Base-by-base conservation (phyloP, 2,888 invertebrate genomes). In the Epistrophe grossulariae region DNA sequence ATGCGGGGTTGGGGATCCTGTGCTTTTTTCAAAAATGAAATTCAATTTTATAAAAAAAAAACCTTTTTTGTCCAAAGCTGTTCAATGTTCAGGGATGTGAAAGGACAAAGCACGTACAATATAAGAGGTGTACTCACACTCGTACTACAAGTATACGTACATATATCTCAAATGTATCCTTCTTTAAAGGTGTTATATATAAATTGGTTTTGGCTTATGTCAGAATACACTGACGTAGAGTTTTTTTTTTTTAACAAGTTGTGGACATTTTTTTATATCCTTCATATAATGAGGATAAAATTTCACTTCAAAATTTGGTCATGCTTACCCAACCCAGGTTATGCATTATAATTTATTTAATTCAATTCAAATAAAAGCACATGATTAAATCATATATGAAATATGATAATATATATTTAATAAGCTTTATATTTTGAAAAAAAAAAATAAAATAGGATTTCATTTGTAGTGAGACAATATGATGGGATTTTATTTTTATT, bases 181-280 rank as follows among this genome's bases (percentile, higher is more conserved):
- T 31, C 1, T 35, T 10, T 9, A 31, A n/a, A 57, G 57, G 57
- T n/a, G 57, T 31, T 55, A 31, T 57, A 31, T n/a, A 57, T n/a
- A 57, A 57, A 57, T 57, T 57, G 31, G 31, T n/a, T 57, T 15
- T 57, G 57, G 57, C 10, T 57, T 57, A 31, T 57, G 57, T 57
- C 57, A 15, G 31, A 28, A 28, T 31, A 31, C 28, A 15, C 57
- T n/a, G 57, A 31, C 28, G n/a, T 28, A 28, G 57, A 31, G n/a
- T 57, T 31, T 57, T 57, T 57, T 8, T 31, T 24, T 24, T 24
- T n/a, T 31, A 55, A 55, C 31, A 57, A 57, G 15, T 31, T 31
- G 57, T 31, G 57, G n/a, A 31, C 57, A 57, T 57, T 57, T 57
- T 28, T 24, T 55, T 28, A 28, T 31, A n/a, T 57, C 31, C n/a